phyloP scores from a whole-genome alignment of 2,797 vertebrate species.

The Acanthis flammea region DNA sequence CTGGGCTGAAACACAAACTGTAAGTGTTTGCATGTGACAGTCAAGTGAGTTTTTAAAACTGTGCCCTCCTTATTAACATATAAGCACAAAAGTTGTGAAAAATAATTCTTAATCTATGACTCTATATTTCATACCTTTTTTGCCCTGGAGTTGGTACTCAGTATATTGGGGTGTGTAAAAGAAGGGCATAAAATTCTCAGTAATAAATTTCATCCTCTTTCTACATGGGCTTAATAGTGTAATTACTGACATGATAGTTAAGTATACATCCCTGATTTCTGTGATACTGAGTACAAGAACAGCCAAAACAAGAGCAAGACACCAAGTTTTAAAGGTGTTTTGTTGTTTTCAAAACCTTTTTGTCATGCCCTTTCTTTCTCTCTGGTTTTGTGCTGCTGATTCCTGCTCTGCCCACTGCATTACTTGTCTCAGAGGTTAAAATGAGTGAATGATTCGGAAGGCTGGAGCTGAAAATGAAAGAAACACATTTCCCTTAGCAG shows the following conservation, averaged over 20 bases:
- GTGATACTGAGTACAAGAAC: neutral
- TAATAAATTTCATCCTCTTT: neutral
- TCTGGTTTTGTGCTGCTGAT: neutral
- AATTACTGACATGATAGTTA: neutral
- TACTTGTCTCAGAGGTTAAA: neutral
- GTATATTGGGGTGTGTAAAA: neutral
- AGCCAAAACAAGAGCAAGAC: neutral
- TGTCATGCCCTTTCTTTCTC: neutral
- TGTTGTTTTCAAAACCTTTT: neutral
- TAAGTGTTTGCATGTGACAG: neutral
- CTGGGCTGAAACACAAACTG: neutral
- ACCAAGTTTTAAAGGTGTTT: neutral
- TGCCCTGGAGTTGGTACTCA: neutral
- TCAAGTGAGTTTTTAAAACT: neutral
- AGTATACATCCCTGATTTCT: neutral
- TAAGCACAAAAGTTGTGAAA: neutral
- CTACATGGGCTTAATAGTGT: neutral
- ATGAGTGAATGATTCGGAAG: neutral
- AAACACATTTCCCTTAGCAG: neutral
- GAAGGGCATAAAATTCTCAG: neutral
- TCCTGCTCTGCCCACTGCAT: neutral
- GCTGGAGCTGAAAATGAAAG: neutral
- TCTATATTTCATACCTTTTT: neutral
- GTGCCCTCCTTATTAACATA: neutral
- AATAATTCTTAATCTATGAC: neutral